These are phyloP conservation scores for Rambutsinella grinnellia DNA, from an alignment of 2,888 invertebrate genomes.

Conservation along the genomic window DNA sequence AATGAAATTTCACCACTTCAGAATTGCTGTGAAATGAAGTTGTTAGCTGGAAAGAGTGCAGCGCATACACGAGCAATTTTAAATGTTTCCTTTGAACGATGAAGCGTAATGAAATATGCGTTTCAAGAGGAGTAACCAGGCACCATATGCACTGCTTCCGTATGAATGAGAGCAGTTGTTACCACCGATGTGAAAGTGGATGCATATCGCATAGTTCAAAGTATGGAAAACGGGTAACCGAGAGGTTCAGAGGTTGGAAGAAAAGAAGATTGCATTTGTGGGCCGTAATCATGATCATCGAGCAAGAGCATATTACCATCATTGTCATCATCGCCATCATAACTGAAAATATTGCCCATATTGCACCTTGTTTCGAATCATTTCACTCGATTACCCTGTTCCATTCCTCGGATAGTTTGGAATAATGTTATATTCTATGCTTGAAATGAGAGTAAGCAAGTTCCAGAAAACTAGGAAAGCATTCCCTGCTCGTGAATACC, in stretches of 20 bases:
- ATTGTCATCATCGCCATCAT: constrained; percentile 36
- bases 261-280: neutral
- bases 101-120: constrained; percentile 29
- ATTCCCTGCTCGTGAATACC: too few relatives aligned
- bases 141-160: constrained; percentile 20
- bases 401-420: neutral
- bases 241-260: neutral
- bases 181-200: neutral
- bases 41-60: neutral
- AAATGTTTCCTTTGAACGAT: constrained; percentile 30
- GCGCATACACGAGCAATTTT: constrained; percentile 12
- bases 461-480: too few relatives aligned
- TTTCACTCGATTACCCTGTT: constrained; percentile 49
- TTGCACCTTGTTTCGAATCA: constrained; percentile 46
- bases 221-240: neutral
- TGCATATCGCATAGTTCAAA: neutral
- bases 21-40: neutral
- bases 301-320: constrained; percentile 30
- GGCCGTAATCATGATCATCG: neutral
- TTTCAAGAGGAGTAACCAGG: constrained; percentile 1
- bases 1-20: constrained; percentile 7
- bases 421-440: too few relatives aligned
- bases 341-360: constrained; percentile 35
- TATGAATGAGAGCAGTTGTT: constrained; percentile 15
- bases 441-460: too few relatives aligned